phyloP scores from a whole-genome alignment of 2,888 invertebrate genomes.

The Coleophora deauratella region DNA sequence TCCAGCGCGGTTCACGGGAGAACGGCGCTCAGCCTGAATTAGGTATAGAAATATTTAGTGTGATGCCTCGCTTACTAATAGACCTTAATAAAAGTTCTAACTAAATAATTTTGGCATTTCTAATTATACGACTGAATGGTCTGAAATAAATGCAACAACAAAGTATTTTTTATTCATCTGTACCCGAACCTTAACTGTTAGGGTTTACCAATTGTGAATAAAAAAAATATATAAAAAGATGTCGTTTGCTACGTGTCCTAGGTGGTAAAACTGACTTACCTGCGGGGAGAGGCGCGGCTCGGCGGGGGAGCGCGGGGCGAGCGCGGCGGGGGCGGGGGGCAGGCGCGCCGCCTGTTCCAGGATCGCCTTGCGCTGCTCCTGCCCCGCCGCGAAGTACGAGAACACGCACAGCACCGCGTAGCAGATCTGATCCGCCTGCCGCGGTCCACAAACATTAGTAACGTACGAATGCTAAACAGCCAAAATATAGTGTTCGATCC shows the following conservation, averaged over 20 bases:
- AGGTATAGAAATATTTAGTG: too few relatives aligned
- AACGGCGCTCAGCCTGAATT: conserved; percentile 32
- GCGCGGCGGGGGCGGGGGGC: conserved; percentile 28
- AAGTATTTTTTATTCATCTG: too few relatives aligned
- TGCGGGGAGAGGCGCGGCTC: conserved; percentile 21
- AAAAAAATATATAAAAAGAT: too few relatives aligned
- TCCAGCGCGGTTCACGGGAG: conserved; percentile 26
- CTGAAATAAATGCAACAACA: too few relatives aligned
- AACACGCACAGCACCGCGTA: conserved; percentile 99
- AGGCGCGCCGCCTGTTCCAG: conserved; percentile 63
- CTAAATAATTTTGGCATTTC: too few relatives aligned
- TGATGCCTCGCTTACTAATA: too few relatives aligned
- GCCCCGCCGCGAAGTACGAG: conserved; percentile 97
- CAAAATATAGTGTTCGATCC: too few relatives aligned
- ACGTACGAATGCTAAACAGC: background rate
- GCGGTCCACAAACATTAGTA: background rate
- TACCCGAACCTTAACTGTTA: too few relatives aligned
- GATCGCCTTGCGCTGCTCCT: conserved; percentile 79
- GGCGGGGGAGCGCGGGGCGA: conserved; percentile 19
- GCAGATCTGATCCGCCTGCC: conserved; percentile 98
- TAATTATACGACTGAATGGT: too few relatives aligned
- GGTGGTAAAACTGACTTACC: conserved; percentile 21
- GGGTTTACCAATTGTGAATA: too few relatives aligned
- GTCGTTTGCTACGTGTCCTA: too few relatives aligned
- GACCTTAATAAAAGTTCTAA: too few relatives aligned